Evolutionary conservation across 2,888 invertebrate genomes (phyloP).

Genomic region (Agapostemon virescens): DNA sequence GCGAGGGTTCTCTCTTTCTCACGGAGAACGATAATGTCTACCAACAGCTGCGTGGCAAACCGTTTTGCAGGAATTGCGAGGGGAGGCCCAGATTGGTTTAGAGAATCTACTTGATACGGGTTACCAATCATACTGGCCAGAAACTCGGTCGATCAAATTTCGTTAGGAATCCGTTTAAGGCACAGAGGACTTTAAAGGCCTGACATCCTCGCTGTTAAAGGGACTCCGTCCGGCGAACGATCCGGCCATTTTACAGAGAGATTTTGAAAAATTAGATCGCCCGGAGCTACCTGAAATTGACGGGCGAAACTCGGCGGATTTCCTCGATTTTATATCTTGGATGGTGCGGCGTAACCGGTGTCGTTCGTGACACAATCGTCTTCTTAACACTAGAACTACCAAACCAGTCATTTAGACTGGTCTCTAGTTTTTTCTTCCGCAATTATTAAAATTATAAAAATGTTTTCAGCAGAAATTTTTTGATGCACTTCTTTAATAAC

Average conservation of each 20-base stretch:
- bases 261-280: conserved; percentile 3
- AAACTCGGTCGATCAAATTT: conserved; percentile 47
- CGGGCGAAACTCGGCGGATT: background rate
- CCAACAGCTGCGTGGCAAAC: conserved; percentile 63
- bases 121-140: conserved; percentile 29
- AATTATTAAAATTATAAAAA: too few species aligned
- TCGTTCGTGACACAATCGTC: background rate
- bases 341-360: background rate
- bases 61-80: conserved; percentile 53
- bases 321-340: background rate
- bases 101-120: conserved; percentile 42
- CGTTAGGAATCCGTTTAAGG: conserved; percentile 32
- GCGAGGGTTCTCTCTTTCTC: conserved; percentile 39
- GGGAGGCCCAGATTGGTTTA: conserved; percentile 43
- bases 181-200: conserved; percentile 10
- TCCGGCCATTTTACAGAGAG: background rate
- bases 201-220: conserved; percentile 6
- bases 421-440: too few species aligned
- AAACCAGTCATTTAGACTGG: too few species aligned
- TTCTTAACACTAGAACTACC: too few species aligned
- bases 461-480: too few species aligned
- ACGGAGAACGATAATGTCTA: conserved; percentile 64
- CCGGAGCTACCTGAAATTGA: background rate
- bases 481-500: too few species aligned
- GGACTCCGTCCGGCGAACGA: background rate